A percentile compares a stretch with the other conserved stretches of the same genome.
Evolutionary conservation across 2,888 invertebrate genomes (phyloP).

Genomic region (Exocentrus adspersus): DNA sequence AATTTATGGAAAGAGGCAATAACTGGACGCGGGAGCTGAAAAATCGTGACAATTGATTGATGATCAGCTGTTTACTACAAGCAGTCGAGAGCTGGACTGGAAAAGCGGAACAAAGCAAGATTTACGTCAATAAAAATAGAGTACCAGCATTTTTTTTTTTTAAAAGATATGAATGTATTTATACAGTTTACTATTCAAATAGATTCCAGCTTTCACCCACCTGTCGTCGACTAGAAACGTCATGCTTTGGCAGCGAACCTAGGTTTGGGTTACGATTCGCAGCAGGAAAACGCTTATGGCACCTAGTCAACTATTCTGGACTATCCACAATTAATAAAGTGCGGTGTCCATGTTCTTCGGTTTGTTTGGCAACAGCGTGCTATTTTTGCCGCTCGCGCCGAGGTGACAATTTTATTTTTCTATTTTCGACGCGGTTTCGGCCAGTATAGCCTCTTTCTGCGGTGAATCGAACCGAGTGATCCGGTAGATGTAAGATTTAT

Average conservation of each 20-base stretch:
- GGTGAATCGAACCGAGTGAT: too few species aligned
- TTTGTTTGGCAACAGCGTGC: conserved; percentile 31
- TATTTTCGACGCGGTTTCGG: conserved; percentile 53
- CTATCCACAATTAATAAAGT: conserved; percentile 40
- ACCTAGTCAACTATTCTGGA: conserved; percentile 57
- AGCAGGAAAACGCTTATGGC: conserved; percentile 43
- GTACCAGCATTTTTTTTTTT: too few species aligned
- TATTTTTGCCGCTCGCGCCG: conserved; percentile 50
- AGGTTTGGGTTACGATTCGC: conserved; percentile 19
- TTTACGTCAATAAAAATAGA: too few species aligned
- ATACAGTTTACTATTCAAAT: too few species aligned
- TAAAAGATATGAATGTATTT: too few species aligned
- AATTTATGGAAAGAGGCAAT: neutral
- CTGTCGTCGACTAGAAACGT: neutral
- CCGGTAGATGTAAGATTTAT: conserved; percentile 24
- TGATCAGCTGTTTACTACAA: too few species aligned
- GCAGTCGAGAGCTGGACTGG: too few species aligned
- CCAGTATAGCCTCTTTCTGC: too few species aligned
- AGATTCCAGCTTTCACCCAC: neutral
- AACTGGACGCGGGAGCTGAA: too few species aligned
- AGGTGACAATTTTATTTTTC: conserved; percentile 53
- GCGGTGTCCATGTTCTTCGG: conserved; percentile 38
- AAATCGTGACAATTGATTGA: too few species aligned
- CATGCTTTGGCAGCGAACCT: neutral
- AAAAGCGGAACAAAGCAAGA: neutral